Conservation (phyloP, 1,140 invertebrate genomes). For the Zaprionus vittiger region DNA sequence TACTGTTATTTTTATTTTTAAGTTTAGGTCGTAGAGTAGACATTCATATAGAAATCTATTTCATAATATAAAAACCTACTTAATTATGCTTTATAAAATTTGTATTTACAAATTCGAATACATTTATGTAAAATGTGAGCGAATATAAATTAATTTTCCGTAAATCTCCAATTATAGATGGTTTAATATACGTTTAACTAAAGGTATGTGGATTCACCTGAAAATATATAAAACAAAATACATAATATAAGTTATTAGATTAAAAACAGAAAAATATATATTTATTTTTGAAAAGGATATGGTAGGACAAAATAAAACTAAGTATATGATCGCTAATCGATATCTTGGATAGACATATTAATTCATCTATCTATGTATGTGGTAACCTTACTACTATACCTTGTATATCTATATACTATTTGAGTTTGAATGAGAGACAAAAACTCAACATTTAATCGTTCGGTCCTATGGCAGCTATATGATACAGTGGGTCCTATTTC, state of each 20-base stretch:
- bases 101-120: constrained; percentile 76
- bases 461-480: constrained; percentile 10
- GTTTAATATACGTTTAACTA: constrained; percentile 71
- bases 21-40: constrained; percentile 40
- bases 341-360: neutral
- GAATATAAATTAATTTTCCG: constrained; percentile 65
- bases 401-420: constrained; percentile 2
- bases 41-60: constrained; percentile 64
- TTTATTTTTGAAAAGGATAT: constrained; percentile 8
- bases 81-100: constrained; percentile 72
- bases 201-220: constrained; percentile 79
- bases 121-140: constrained; percentile 72
- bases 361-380: neutral
- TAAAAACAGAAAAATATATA: constrained; percentile 5
- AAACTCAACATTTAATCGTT: constrained; percentile 7
- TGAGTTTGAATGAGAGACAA: constrained; percentile 3
- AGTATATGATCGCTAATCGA: neutral
- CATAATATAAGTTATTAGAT: constrained; percentile 20
- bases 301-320: neutral
- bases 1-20: constrained; percentile 45
- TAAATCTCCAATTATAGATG: constrained; percentile 72
- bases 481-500: constrained; percentile 11
- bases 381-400: constrained; percentile 3
- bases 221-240: constrained; percentile 43
- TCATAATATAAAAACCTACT: constrained; percentile 68